These are phyloP conservation scores for Cyphomyrmex costatus DNA, from an alignment of 1,140 invertebrate genomes.

Conservation along the genomic window DNA sequence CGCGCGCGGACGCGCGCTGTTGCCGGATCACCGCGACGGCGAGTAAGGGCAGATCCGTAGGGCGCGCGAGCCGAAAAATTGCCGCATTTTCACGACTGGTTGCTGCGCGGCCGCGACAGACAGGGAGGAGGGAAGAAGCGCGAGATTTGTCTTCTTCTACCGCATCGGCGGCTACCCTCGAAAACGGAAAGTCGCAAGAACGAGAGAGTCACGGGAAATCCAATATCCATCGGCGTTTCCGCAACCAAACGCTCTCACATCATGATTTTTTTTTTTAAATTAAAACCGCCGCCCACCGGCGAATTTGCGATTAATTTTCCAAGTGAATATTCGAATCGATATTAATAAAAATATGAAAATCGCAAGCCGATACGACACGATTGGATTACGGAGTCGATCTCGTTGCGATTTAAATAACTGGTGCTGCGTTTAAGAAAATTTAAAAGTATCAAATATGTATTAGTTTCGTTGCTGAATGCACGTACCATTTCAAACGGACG, in stretches of 20 bases:
- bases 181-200: not conserved
- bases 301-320: not conserved
- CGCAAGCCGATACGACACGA: not conserved
- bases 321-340: not conserved
- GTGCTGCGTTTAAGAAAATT: not conserved
- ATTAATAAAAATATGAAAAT: not conserved
- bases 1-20: constrained; percentile 33
- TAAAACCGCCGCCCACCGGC: not conserved
- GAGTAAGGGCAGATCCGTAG: constrained; percentile 51
- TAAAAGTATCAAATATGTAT: not conserved
- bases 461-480: not conserved
- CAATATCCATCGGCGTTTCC: constrained; percentile 39
- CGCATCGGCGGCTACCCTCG: not conserved
- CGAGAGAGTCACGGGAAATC: not conserved
- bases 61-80: constrained; percentile 68
- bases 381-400: not conserved
- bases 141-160: not conserved
- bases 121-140: not conserved
- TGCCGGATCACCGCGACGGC: constrained; percentile 65
- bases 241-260: not conserved
- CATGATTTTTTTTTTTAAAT: constrained; percentile 44
- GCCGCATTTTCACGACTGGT: constrained; percentile 29
- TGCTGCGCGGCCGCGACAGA: not conserved
- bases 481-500: constrained; percentile 31
- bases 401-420: not conserved